Evolutionary conservation across 2,797 vertebrate genomes (phyloP), one percentile per base, ranked within the genome.

Genomic region (Crocodylus rhombifer): DNA sequence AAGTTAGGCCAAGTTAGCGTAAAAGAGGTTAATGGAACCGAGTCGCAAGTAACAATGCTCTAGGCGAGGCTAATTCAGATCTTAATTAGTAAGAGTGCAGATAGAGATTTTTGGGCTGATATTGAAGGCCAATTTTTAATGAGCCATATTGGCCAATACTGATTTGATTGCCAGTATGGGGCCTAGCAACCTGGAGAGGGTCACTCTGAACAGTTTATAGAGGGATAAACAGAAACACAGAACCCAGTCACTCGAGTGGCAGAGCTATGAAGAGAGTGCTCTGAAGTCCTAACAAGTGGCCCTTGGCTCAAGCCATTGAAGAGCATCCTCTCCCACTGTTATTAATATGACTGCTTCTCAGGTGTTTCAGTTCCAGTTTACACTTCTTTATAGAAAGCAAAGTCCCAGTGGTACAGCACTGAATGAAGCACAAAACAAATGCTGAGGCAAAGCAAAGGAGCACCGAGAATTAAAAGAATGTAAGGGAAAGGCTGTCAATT

Each of bases 211-310:
- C 21, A 62, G 17, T 62, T 77, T 13, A 17, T 12, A 95, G 55
- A 36, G 4, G 36, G 14, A 42, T 55, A 85, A 87, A 77, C 18
- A 81, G 76, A 91, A 81, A 4, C 6, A 88, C 7, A 84, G 28
- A 73, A 14, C 7, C 20, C 51, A 11, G 9, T 61, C 51, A 58
- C 78, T 69, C 84, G 7, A 79, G 13, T n/a, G 26, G 25, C 13
- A 86, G 77, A 86, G 73, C 23, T 0, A 75, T 33, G 56, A 88
- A 67, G 7, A 42, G 42, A 80, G 61, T 57, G 76, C 3, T 11
- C 33, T 80, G 26, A 0, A 0, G 51, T 80, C 90, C 18, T 79
- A 33, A 80, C 18, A 82, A n/a, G 4, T 26, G 36, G 67, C 3
- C 8, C 9, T 71, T 88, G 42, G 42, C 61, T 84, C 63, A 25